Conservation (phyloP, 1,140 invertebrate genomes). For the Zaprionus capensis region DNA sequence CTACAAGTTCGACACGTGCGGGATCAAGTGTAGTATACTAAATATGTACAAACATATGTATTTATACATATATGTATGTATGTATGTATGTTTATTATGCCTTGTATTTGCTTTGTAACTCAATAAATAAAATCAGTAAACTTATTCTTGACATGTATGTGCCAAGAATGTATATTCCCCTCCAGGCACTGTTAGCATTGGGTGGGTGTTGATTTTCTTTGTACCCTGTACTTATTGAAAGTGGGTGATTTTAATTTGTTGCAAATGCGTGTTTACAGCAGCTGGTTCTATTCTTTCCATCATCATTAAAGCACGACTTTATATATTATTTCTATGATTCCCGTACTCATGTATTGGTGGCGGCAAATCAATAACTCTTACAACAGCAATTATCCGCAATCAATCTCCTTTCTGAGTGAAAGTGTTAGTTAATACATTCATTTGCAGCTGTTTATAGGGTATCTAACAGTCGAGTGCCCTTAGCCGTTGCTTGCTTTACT, state of each 20-base stretch:
- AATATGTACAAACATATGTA: not conserved
- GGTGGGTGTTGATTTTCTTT: constrained; percentile 6
- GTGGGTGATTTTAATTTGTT: not conserved
- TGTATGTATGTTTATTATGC: not conserved
- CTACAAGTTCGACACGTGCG: not conserved
- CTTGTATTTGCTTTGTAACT: constrained; percentile 10
- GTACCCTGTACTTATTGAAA: not conserved
- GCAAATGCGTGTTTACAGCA: too few species aligned
- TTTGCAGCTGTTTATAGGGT: too few species aligned
- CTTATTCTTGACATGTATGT: constrained; percentile 34
- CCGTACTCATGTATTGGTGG: too few species aligned
- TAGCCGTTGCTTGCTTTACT: constrained; percentile 39
- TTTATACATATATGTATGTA: too few species aligned
- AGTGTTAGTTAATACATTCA: too few species aligned
- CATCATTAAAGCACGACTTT: too few species aligned
- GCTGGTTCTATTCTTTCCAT: not conserved
- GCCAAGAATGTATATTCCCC: constrained; percentile 1
- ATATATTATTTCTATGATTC: too few species aligned
- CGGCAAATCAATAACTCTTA: too few species aligned
- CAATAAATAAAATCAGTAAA: constrained; percentile 54
- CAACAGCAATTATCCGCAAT: too few species aligned
- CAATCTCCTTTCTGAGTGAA: too few species aligned
- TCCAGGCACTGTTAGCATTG: constrained; percentile 8
- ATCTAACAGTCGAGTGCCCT: not conserved
- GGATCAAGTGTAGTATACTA: not conserved